phyloP scores from a whole-genome alignment of 2,797 vertebrate genomes.

The Paguma larvata region DNA sequence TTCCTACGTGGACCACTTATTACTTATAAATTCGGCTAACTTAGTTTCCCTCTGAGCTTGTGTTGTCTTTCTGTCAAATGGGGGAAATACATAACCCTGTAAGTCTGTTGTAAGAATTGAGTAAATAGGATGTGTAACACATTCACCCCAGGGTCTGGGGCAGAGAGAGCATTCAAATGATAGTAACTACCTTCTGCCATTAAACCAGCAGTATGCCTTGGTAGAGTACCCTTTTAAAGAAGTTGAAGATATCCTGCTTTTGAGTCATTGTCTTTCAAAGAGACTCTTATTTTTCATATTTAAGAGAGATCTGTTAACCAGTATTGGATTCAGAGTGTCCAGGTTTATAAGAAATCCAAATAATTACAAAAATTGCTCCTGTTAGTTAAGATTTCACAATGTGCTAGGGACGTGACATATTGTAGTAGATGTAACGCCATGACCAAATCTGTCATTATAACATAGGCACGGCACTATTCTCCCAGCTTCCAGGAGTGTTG shows the following conservation, averaged over 20 bases:
- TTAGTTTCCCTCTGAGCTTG: neutral
- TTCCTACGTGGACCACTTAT: neutral
- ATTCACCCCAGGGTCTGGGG: neutral
- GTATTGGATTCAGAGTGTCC: neutral
- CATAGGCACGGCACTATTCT: accelerated
- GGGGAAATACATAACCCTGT: neutral
- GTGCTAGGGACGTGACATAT: neutral
- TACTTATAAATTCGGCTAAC: neutral
- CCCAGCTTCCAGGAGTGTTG: neutral
- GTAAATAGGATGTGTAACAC: neutral
- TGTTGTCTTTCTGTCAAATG: neutral
- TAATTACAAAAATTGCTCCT: neutral
- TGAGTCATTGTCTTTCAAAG: neutral
- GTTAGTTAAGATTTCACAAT: neutral
- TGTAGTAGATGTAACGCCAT: neutral
- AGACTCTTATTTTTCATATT: neutral
- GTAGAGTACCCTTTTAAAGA: neutral
- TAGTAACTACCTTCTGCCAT: neutral
- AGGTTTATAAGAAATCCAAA: conserved; percentile 31
- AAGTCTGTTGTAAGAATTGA: neutral
- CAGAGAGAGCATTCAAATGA: neutral
- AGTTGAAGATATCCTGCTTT: neutral
- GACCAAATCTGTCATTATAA: neutral
- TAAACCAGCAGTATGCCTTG: neutral
- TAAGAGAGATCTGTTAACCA: neutral